phyloP scores from a whole-genome alignment of 2,888 invertebrate species.

The Orchestes rusci region DNA sequence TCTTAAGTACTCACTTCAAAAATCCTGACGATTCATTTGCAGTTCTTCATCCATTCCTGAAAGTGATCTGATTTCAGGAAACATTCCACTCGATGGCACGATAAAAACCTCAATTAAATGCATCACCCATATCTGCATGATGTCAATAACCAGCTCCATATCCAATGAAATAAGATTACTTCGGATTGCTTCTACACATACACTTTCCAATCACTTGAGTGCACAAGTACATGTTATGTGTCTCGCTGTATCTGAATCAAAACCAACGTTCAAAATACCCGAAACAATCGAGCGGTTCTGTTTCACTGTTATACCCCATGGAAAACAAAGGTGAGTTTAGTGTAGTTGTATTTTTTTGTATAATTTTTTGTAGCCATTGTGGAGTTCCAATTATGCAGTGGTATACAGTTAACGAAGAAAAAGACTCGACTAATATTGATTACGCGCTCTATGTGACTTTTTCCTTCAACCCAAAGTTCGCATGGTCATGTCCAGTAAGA shows the following conservation, averaged over 20 bases:
- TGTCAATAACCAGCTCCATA: constrained; percentile 59
- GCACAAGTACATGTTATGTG: constrained; percentile 50
- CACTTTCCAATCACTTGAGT: constrained; percentile 55
- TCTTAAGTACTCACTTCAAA: no score
- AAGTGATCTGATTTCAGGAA: no score
- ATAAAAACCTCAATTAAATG: constrained; percentile 49
- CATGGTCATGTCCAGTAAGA: constrained; percentile 53
- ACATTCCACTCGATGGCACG: constrained; percentile 54
- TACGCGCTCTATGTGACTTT: constrained; percentile 39
- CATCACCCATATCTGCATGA: constrained; percentile 42
- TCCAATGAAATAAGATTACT: constrained; percentile 60
- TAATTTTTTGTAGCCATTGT: constrained; percentile 32
- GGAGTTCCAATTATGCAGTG: constrained; percentile 43
- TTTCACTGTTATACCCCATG: constrained; percentile 41
- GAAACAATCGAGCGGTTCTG: constrained; percentile 40
- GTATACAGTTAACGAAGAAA: constrained; percentile 33
- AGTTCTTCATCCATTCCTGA: no score
- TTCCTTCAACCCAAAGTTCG: constrained; percentile 31
- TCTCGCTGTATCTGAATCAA: constrained; percentile 45
- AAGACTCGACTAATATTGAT: constrained; percentile 31
- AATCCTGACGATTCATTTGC: no score
- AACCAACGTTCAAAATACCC: constrained; percentile 37
- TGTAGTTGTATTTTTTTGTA: constrained; percentile 5
- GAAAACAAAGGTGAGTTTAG: constrained; percentile 38
- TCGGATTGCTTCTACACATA: constrained; percentile 55